Evolutionary conservation across 2,797 vertebrate species (phyloP).

Genomic region (Gouania willdenowi): DNA sequence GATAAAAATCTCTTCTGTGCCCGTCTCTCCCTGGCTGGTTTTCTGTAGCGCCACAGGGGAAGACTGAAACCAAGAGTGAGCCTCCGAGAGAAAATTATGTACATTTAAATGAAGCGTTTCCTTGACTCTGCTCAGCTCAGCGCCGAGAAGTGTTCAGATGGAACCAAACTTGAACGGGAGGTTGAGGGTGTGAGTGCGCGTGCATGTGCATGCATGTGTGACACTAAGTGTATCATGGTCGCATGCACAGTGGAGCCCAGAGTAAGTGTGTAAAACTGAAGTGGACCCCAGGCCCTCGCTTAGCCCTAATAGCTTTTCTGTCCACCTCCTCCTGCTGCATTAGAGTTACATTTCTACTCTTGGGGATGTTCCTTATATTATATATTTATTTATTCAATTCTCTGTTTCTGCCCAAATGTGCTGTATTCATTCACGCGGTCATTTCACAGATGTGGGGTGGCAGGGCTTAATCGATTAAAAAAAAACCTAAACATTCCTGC

Average conservation of each 20-base stretch:
- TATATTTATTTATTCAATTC: conserved; percentile 64
- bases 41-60: conserved; percentile 58
- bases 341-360: conserved; percentile 63
- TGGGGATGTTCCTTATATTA: conserved; percentile 38
- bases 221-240: conserved; percentile 16
- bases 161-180: conserved; percentile 62
- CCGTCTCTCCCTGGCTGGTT: conserved; percentile 47
- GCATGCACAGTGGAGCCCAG: conserved; percentile 53
- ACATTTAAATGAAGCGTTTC: conserved; percentile 78
- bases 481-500: conserved; percentile 28
- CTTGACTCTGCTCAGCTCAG: conserved; percentile 72
- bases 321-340: conserved; percentile 65
- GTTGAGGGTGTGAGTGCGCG: conserved; percentile 32
- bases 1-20: conserved; percentile 56
- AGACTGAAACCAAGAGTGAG: conserved; percentile 63
- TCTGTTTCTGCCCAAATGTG: conserved; percentile 37
- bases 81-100: conserved; percentile 72
- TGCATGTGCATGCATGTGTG: conserved; percentile 10
- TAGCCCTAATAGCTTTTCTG: conserved; percentile 72
- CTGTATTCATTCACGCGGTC: conserved; percentile 30
- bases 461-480: conserved; percentile 49
- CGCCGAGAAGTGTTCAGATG: conserved; percentile 66
- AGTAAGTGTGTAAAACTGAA: conserved; percentile 77
- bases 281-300: conserved; percentile 75
- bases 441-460: conserved; percentile 39